Conservation (phyloP, 1,140 invertebrate genomes). For the Elymnias hypermnestra region DNA sequence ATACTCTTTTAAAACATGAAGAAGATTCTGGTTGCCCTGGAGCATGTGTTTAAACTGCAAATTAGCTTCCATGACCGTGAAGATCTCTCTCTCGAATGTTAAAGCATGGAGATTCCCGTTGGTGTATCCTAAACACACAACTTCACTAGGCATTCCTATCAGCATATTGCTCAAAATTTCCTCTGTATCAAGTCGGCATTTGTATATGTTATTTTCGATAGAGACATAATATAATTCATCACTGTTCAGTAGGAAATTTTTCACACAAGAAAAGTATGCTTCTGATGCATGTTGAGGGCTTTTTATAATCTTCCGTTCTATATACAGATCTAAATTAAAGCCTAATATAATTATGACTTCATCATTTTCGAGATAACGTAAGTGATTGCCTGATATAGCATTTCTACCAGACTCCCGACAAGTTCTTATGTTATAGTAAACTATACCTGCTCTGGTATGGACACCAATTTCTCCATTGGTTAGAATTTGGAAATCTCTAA, state of each 20-base stretch:
- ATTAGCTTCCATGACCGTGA: background rate
- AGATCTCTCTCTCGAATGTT: slow-evolving; percentile 9
- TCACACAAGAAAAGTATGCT: slow-evolving; percentile 32
- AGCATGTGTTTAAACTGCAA: background rate
- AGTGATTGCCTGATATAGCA: slow-evolving; percentile 30
- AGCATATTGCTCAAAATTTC: slow-evolving; percentile 8
- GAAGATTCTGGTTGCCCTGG: slow-evolving; percentile 1
- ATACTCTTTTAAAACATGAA: slow-evolving; percentile 8
- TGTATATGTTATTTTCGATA: slow-evolving; percentile 35
- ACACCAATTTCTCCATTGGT: slow-evolving; percentile 36
- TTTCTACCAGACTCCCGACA: slow-evolving; percentile 20
- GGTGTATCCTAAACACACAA: slow-evolving; percentile 10
- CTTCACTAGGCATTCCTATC: background rate
- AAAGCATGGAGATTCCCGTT: slow-evolving; percentile 3
- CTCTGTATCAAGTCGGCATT: slow-evolving; percentile 22
- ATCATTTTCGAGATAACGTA: slow-evolving; percentile 39
- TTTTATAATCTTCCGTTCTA: slow-evolving; percentile 27
- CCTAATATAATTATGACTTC: slow-evolving; percentile 28
- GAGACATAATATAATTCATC: slow-evolving; percentile 37
- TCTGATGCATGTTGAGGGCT: slow-evolving; percentile 9
- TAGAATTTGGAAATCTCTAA: slow-evolving; percentile 33
- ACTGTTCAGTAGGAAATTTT: slow-evolving; percentile 33
- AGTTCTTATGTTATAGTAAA: slow-evolving; percentile 43
- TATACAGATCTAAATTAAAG: slow-evolving; percentile 29
- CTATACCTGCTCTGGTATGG: slow-evolving; percentile 32